Evolutionary conservation across 2,113 vertebrate species (phyloP).

Genomic region (Furnarius figulus): DNA sequence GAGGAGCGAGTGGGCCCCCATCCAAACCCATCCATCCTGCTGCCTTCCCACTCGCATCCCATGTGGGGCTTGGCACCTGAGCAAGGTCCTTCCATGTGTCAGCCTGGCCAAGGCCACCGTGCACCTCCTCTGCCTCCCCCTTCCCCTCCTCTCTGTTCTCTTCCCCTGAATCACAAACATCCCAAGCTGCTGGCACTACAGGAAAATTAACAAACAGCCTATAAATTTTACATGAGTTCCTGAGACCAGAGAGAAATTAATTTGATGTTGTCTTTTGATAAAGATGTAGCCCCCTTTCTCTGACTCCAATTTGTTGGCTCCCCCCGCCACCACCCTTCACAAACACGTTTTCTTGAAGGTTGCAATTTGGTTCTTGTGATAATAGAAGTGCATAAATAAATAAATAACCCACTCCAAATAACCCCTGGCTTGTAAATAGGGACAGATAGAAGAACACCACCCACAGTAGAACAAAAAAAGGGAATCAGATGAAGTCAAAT

Average conservation of each 20-base stretch:
- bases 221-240: constrained; percentile 80
- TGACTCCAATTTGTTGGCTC: constrained; percentile 18
- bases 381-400: constrained; percentile 62
- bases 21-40: constrained; percentile 65
- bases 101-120: background rate
- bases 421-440: constrained; percentile 21
- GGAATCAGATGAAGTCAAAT: background rate
- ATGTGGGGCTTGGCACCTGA: background rate
- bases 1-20: background rate
- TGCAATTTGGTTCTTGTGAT: constrained; percentile 60
- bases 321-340: background rate
- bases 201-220: constrained; percentile 75
- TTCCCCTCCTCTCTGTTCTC: background rate
- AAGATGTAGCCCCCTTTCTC: constrained; percentile 66
- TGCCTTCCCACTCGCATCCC: constrained; percentile 24
- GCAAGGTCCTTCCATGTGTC: constrained; percentile 39
- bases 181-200: constrained; percentile 50
- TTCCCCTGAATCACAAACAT: background rate
- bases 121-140: background rate
- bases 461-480: background rate
- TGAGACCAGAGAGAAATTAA: constrained; percentile 74
- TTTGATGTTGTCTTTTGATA: constrained; percentile 78
- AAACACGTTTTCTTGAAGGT: constrained; percentile 33
- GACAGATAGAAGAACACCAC: constrained; percentile 1
- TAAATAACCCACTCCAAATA: constrained; percentile 63